Conservation (phyloP, 1,140 invertebrate genomes). For the Sminthurides bifidus region DNA sequence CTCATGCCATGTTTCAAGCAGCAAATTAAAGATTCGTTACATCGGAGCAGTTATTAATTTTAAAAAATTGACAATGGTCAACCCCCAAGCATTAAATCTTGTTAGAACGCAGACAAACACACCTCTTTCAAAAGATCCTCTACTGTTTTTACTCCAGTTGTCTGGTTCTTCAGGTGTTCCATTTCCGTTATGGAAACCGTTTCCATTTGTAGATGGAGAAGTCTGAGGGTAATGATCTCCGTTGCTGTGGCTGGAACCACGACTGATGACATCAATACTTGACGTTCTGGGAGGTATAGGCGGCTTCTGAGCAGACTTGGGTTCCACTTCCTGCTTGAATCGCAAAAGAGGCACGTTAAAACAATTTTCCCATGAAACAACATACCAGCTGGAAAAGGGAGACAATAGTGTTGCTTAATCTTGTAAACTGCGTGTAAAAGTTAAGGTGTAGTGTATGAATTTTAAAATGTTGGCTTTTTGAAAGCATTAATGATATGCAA, state of each 20-base stretch:
- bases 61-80: background rate
- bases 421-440: background rate
- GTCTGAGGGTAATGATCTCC: background rate
- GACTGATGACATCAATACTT: constrained; percentile 15
- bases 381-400: background rate
- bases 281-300: constrained; percentile 29
- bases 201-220: background rate
- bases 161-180: constrained; percentile 17
- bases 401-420: background rate
- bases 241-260: background rate
- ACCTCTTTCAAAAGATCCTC: constrained; percentile 22
- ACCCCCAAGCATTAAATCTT: background rate
- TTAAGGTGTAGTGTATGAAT: background rate
- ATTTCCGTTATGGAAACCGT: constrained; percentile 11
- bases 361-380: constrained; percentile 1
- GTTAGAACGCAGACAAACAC: background rate
- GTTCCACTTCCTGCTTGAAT: constrained; percentile 9
- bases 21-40: constrained; percentile 4
- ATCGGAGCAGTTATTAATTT: constrained; percentile 2
- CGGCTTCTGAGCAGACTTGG: constrained; percentile 19
- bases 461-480: background rate
- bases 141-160: constrained; percentile 11
- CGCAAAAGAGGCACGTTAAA: background rate
- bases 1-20: constrained; percentile 8
- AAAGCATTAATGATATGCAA: background rate